Conservation (phyloP, 2,797 vertebrate species). For the Gephyroberyx darwinii region DNA sequence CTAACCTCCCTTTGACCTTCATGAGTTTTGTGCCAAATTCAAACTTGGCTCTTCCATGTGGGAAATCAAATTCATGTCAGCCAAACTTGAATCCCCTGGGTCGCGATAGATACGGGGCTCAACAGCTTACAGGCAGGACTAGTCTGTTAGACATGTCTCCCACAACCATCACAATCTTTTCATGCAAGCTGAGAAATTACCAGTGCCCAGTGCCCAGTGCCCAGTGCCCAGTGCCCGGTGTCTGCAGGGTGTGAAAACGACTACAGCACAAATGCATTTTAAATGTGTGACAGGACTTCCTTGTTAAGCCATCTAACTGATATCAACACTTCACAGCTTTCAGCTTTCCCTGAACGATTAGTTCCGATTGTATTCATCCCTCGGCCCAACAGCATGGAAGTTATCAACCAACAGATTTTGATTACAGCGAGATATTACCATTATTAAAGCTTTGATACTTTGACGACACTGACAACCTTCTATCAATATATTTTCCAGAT, state of each 20-base stretch:
- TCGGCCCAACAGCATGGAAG: neutral
- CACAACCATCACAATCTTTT: neutral
- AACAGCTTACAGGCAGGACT: slow-evolving; percentile 12
- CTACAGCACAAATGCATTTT: too few relatives aligned
- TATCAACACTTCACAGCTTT: slow-evolving; percentile 4
- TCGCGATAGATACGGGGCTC: slow-evolving; percentile 14
- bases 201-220: neutral
- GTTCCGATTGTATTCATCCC: slow-evolving; percentile 3
- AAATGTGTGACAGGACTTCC: slow-evolving; percentile 21
- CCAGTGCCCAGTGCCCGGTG: neutral
- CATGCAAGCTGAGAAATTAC: neutral
- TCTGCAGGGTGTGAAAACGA: too few relatives aligned
- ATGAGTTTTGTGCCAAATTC: neutral
- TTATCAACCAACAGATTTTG: slow-evolving; percentile 2
- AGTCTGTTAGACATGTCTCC: neutral
- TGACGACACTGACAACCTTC: slow-evolving; percentile 7
- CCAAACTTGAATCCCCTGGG: slow-evolving; percentile 11
- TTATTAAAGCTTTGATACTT: slow-evolving; percentile 4
- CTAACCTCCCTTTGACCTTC: slow-evolving; percentile 15
- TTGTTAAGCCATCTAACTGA: slow-evolving; percentile 26
- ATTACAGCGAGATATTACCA: slow-evolving; percentile 18
- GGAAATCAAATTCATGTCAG: slow-evolving; percentile 34
- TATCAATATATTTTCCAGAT: slow-evolving; percentile 24
- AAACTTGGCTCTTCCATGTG: neutral
- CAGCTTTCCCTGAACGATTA: slow-evolving; percentile 12